These are phyloP conservation scores for Actenoides lindsayi DNA, from an alignment of 2,113 vertebrate species.

Conservation along the genomic window DNA sequence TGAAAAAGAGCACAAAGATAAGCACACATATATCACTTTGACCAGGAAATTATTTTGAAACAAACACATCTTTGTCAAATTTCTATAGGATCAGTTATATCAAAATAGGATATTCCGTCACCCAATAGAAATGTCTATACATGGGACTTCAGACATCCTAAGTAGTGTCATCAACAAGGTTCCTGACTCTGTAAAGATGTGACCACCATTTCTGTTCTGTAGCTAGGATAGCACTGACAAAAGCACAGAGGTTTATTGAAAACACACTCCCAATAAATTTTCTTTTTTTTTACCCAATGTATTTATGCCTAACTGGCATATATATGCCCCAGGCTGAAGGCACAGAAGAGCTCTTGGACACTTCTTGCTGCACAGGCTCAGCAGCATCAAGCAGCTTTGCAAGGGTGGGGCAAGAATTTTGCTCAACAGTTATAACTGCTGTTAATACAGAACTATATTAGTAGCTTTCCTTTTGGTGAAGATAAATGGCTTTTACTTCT, in stretches of 20 bases:
- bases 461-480: neutral
- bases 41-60: neutral
- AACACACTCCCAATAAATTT: neutral
- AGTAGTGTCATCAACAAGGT: accelerated
- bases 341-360: accelerated
- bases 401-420: neutral
- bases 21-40: neutral
- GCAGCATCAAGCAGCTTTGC: neutral
- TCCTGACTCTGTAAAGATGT: neutral
- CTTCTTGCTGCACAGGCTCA: neutral
- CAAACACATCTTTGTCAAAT: neutral
- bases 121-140: neutral
- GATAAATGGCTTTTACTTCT: neutral
- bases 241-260: neutral
- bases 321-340: accelerated
- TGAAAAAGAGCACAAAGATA: neutral
- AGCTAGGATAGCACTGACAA: neutral
- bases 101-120: neutral
- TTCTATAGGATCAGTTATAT: neutral
- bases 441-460: neutral
- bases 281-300: neutral
- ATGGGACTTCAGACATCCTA: neutral
- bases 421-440: neutral
- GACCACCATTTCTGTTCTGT: neutral
- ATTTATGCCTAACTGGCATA: neutral